Evolutionary conservation across 2,113 vertebrate genomes (phyloP), one percentile per base, ranked within the genome.

Genomic region (Pollimyrus isidori): DNA sequence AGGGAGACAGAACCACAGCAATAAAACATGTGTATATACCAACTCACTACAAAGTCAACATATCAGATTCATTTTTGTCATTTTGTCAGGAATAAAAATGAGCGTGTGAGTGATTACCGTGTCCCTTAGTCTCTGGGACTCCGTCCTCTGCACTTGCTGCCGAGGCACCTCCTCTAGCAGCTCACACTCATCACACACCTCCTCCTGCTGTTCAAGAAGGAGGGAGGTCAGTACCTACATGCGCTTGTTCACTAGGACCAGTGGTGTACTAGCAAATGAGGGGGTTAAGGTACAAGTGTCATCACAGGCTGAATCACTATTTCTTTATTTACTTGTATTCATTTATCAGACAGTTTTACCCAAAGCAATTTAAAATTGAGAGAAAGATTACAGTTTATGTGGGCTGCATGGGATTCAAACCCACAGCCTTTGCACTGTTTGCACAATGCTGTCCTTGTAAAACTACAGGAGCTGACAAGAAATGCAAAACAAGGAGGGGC

Each of bases 161-260:
- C 94, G 93, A 0, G 92, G 91, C 0, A 92, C 30, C 73, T 89
- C 93, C 42, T 42, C 49, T 48, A 15, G 7, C 42, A 46, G 15
- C 35, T 83, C 23, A 42, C 73, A 80, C 73, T 3, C 15, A 42
- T 42, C 35, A 42, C 15, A 19, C 35, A 96, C 97, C 96, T 98
- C 98, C 96, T 98, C 96, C 91, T 97, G 96, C 30, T 76, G 69
- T 30, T 4, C 69, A 13, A 39, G 3, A 15, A 26, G 42, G 69
- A 76, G 15, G 39, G 69, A 39, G 69, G 4, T 35, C 4, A 39
- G 15, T 39, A 97, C 94, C 56, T 95, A 95, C 2, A 88, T 93
- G 95, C 95, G 88, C 97, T 97, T 89, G 95, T 96, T 91, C 97
- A 95, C 35, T 97, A 96, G 0, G 94, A 4, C 96, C 73, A 80